Base-by-base conservation (phyloP, 2,113 vertebrate species). In the Melierax canorus region DNA sequence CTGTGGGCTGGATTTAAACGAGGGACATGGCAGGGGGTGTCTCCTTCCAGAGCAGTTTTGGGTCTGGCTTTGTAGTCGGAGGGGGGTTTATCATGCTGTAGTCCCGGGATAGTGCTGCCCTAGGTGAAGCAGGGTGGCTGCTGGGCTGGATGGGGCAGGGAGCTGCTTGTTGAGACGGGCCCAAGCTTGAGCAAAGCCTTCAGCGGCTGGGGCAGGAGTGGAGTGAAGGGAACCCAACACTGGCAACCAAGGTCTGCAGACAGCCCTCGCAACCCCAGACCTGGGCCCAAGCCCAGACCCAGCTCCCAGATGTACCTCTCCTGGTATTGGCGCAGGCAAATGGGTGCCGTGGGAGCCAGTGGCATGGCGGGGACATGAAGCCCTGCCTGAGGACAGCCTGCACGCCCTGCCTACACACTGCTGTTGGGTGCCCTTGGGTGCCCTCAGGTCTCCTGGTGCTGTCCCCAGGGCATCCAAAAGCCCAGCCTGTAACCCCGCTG, bases 261-360 rank as follows among this genome's bases (percentile, higher is more conserved):
- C 27, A 32, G 32, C 80, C 63, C 64, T 62, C 0, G 3, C 67
- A 48, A 20, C 46, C 19, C 43, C 18, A 32, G 45, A 7, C 3
- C 15, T 0, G 2, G 32, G 27, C 23, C 32, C 36, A 8, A 45
- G 22, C 21, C 50, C 48, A 34, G 36, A 8, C 5, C 32, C 26
- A 11, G 15, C 53, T 48, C 56, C 56, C 41, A 29, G 4, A 18
- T 2, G 3, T 55, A 48, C 39, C 30, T 19, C n/a, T 39, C 55
- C 32, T 2, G 2, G 39, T n/a, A 45, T 4, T 2, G 7, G 18
- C 1, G 6, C 14, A 7, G 32, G 30, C 17, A 22, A 43, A 59
- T 0, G 3, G 20, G 30, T 38, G 50, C 39, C 1, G 2, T 15
- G 39, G 29, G 29, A 58, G 41, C 32, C 3, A 6, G 80, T 29